These are phyloP conservation scores for Notolabrus celidotus DNA, from an alignment of 2,797 vertebrate genomes.

Conservation along the genomic window DNA sequence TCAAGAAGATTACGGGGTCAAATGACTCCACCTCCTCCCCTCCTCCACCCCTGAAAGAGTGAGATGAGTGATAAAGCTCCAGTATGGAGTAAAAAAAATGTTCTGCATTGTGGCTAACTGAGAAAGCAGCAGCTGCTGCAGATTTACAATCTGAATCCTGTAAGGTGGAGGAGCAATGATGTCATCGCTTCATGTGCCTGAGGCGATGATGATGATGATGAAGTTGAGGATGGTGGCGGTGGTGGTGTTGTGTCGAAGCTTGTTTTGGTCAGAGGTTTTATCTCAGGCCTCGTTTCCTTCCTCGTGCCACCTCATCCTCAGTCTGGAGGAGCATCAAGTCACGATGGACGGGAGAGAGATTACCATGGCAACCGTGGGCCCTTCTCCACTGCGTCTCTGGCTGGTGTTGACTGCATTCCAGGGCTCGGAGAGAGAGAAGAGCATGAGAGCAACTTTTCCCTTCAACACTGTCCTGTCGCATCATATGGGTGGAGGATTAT, in stretches of 20 bases:
- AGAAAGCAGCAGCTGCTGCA: slow-evolving; percentile 2
- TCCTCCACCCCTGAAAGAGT: slow-evolving; percentile 14
- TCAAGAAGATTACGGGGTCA: slow-evolving; percentile 77
- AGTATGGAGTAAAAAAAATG: slow-evolving; percentile 9
- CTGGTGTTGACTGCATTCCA: slow-evolving; percentile 65
- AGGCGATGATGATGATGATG: not conserved
- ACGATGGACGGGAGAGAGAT: slow-evolving; percentile 67
- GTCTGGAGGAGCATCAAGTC: slow-evolving; percentile 71
- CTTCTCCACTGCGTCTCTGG: slow-evolving; percentile 56
- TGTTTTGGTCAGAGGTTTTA: slow-evolving; percentile 48
- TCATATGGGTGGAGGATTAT: not conserved
- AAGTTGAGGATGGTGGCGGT: not conserved
- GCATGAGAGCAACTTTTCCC: slow-evolving; percentile 56
- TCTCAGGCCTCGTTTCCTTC: slow-evolving; percentile 42
- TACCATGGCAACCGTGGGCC: slow-evolving; percentile 75
- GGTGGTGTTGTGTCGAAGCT: slow-evolving; percentile 33
- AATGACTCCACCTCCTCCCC: slow-evolving; percentile 28
- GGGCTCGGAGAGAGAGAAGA: slow-evolving; percentile 46
- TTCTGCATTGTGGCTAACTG: not conserved
- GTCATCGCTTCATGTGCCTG: slow-evolving; percentile 16
- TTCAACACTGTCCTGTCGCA: not conserved
- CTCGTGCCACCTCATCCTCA: slow-evolving; percentile 61
- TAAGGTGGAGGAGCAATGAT: not conserved
- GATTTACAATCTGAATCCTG: slow-evolving; percentile 5
- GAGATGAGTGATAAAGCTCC: slow-evolving; percentile 33